Percentiles rank a stretch among this genome's conserved stretches.
phyloP scores from a whole-genome alignment of 2,113 vertebrate species.

The Colaptes auratus region DNA sequence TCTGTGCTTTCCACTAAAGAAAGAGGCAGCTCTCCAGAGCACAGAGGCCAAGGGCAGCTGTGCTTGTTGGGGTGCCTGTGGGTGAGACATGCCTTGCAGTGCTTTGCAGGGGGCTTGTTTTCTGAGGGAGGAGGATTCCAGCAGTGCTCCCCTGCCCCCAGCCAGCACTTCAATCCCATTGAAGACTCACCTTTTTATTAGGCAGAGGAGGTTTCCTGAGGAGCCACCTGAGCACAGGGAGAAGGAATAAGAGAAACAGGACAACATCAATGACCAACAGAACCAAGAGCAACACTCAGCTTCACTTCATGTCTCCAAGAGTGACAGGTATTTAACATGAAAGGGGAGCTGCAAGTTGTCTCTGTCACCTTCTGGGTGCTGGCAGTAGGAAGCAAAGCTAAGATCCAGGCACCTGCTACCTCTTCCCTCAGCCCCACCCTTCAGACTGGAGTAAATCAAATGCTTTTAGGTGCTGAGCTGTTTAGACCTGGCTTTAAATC shows the following conservation, averaged over 20 bases:
- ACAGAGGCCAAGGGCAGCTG: not conserved
- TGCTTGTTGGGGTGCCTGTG: not conserved
- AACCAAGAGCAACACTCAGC: not conserved
- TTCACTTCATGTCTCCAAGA: not conserved
- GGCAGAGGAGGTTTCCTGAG: constrained; percentile 67
- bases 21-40: not conserved
- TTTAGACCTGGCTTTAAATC: constrained; percentile 49
- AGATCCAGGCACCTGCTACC: not conserved
- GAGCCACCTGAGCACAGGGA: constrained; percentile 70
- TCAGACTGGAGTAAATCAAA: not conserved
- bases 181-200: constrained; percentile 75
- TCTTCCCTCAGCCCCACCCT: not conserved
- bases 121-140: not conserved
- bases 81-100: not conserved
- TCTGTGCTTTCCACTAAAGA: not conserved
- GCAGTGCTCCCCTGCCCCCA: not conserved
- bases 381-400: not conserved
- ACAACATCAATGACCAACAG: not conserved
- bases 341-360: not conserved
- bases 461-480: not conserved
- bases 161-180: not conserved
- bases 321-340: not conserved
- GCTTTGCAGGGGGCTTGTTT: not conserved
- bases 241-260: not conserved
- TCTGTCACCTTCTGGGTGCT: not conserved